phyloP scores from a whole-genome alignment of 2,797 vertebrate genomes.

The Erpetoichthys calabaricus region DNA sequence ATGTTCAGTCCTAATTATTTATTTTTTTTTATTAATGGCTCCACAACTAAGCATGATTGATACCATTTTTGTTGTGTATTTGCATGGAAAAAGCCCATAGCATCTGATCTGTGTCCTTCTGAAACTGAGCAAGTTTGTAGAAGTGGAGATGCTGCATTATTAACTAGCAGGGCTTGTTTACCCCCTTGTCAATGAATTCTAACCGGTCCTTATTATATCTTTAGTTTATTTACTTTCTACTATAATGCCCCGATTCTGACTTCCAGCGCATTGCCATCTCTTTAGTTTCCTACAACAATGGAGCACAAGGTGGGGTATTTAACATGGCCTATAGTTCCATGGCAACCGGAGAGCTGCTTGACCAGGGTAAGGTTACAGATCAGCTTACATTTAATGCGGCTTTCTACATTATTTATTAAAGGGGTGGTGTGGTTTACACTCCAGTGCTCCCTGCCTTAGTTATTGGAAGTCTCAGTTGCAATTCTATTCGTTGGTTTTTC shows the following conservation, averaged over 20 bases:
- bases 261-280: constrained; percentile 4
- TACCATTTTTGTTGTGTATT: no score
- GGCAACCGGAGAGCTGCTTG: constrained; percentile 30
- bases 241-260: constrained; percentile 18
- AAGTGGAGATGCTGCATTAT: constrained; percentile 28
- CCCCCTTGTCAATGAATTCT: constrained; percentile 23
- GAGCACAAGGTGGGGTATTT: constrained; percentile 20
- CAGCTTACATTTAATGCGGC: constrained; percentile 46
- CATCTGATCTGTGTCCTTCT: neutral
- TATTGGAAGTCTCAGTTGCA: constrained; percentile 10
- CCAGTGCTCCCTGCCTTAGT: constrained; percentile 12
- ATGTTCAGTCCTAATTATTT: no score
- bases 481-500: constrained; percentile 23
- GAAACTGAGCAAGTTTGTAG: constrained; percentile 1
- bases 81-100: no score
- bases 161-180: constrained; percentile 23
- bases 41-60: no score
- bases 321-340: constrained; percentile 32
- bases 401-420: constrained; percentile 41
- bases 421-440: constrained; percentile 23
- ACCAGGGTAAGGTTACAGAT: constrained; percentile 34
- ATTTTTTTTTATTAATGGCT: no score
- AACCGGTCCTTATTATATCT: constrained; percentile 28
- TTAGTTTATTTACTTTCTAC: constrained; percentile 31
- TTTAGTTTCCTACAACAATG: constrained; percentile 31